Evolutionary conservation across 2,797 vertebrate species (phyloP), one percentile per base, ranked within the genome.

Genomic region (Cygnus olor): DNA sequence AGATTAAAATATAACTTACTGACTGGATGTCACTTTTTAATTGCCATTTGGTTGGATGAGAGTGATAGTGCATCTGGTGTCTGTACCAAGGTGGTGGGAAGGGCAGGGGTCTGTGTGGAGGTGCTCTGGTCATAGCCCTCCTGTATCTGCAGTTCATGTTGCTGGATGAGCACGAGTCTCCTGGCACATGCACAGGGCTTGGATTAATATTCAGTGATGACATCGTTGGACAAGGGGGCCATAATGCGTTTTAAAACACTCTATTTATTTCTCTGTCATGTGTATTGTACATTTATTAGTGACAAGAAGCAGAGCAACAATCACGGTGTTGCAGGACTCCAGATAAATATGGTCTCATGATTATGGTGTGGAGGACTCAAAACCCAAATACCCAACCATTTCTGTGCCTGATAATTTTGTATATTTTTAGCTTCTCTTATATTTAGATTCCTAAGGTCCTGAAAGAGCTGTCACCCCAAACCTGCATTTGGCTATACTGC

Each of bases 381-480:
- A 96, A 82, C 91, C 87, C 65, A 93, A 96, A 97, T 81, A 91
- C 28, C 24, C 86, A 61, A 13, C 68, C 80, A 38, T 88, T 90
- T 65, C 61, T n/a, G 25, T 22, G 57, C 94, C 70, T 51, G 74
- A 83, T 88, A 88, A 77, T 93, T 96, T 94, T 90, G 88, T 18
- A 4, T 86, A 87, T 91, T 97, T 97, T 97, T 97, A 96, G 84
- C 78, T 91, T 93, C 58, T 72, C 66, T 94, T 93, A 58, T 93
- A 95, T 97, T 97, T 88, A 92, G 80, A 92, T 57, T 42, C 89
- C 76, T 56, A 93, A 91, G 73, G 90, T 95, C 88, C 80, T 89
- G 63, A 83, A 94, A 19, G 19, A 90, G 91, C 94, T 96, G 85
- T 85, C 64, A 84, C 93, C 81, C 88, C 76, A 89, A 96, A 96